phyloP scores from a whole-genome alignment of 2,113 vertebrate genomes.

The Trichechus manatus region DNA sequence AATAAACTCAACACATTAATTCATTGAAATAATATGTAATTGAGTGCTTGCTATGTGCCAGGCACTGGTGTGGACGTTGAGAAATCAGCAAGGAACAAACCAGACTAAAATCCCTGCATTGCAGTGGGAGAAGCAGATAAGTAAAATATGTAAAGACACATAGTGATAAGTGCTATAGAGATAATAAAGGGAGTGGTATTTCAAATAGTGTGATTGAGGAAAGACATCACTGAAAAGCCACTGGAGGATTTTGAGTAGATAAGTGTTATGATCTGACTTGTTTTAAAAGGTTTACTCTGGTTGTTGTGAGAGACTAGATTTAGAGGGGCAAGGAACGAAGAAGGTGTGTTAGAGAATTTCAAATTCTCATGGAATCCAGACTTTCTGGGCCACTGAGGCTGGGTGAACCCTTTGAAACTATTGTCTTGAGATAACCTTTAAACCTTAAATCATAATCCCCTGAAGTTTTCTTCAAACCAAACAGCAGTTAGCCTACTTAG shows the following conservation, averaged over 20 bases:
- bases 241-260: not conserved
- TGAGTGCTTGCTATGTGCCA: not conserved
- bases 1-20: not conserved
- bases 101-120: not conserved
- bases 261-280: not conserved
- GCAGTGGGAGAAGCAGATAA: not conserved
- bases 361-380: too few species aligned
- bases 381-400: too few species aligned
- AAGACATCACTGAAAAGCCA: conserved; percentile 15
- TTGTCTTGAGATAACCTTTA: too few species aligned
- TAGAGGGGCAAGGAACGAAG: not conserved
- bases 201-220: not conserved
- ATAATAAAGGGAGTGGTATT: not conserved
- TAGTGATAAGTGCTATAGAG: not conserved
- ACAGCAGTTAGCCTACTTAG: not conserved
- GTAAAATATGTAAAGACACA: not conserved
- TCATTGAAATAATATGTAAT: not conserved
- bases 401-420: too few species aligned
- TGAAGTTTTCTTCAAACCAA: not conserved
- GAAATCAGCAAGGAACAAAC: not conserved
- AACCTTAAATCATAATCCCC: too few species aligned
- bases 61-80: not conserved
- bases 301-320: not conserved
- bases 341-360: too few species aligned
- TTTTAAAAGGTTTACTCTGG: not conserved